Conservation (phyloP, 2,113 vertebrate genomes). For the Saimiri boliviensis region DNA sequence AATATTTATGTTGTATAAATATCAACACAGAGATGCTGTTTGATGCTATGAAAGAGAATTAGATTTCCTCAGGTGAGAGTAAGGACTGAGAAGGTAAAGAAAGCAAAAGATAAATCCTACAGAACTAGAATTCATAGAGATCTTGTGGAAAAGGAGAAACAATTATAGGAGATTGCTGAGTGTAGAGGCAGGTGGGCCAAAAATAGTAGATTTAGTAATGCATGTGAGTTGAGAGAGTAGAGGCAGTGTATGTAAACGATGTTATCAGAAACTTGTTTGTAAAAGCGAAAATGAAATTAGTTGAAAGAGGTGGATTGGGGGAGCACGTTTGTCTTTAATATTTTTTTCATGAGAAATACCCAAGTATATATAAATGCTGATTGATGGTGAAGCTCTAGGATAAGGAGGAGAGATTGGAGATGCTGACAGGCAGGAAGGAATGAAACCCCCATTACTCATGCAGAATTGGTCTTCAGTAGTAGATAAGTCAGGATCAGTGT, state of each 20-base stretch:
- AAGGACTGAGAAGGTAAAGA: not conserved
- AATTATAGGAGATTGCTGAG: not conserved
- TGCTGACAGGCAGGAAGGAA: not conserved
- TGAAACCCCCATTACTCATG: too few species aligned
- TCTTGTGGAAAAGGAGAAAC: not conserved
- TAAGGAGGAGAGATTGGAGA: not conserved
- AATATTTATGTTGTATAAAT: not conserved
- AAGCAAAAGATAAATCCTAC: not conserved
- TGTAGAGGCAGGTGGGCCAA: not conserved
- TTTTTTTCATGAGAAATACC: not conserved
- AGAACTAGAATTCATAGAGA: not conserved
- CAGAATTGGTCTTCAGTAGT: not conserved
- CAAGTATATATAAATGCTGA: not conserved
- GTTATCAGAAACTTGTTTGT: not conserved
- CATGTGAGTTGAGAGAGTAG: not conserved
- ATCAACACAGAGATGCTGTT: not conserved
- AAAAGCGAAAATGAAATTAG: not conserved
- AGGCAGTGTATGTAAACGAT: not conserved
- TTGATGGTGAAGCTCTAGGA: not conserved
- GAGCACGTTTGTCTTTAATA: not conserved
- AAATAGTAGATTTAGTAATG: not conserved
- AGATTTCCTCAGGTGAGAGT: not conserved
- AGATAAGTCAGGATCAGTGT: not conserved
- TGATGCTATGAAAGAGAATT: not conserved
- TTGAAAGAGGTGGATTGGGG: conserved; percentile 6